phyloP scores from a whole-genome alignment of 2,888 invertebrate species.

The Mesochorus sp. region DNA sequence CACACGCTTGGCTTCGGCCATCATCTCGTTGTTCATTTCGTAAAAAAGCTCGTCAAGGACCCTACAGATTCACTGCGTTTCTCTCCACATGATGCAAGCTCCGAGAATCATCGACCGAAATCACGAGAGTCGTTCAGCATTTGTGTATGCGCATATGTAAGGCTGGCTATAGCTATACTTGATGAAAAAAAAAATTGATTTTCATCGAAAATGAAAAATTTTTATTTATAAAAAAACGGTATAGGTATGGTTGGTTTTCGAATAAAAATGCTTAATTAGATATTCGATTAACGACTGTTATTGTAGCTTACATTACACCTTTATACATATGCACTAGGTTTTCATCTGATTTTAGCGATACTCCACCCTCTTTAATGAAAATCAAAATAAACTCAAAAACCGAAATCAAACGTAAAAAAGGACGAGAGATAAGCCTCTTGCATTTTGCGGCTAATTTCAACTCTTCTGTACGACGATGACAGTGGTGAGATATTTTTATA shows the following conservation, averaged over 20 bases:
- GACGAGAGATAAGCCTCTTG: no score
- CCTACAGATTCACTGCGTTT: conserved; percentile 59
- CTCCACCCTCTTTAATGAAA: no score
- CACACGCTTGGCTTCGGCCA: conserved; percentile 61
- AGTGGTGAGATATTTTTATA: no score
- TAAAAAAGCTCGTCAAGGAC: conserved; percentile 60
- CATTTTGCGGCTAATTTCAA: no score
- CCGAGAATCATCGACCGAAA: conserved; percentile 36
- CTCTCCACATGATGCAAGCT: conserved; percentile 37
- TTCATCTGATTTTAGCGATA: no score
- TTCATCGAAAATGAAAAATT: background rate
- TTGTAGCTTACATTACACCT: no score
- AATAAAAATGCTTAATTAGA: background rate
- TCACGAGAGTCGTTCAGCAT: conserved; percentile 28
- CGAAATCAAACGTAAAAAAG: no score
- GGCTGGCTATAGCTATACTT: background rate
- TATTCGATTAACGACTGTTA: background rate
- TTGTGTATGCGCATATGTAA: background rate
- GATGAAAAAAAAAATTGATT: conserved; percentile 1
- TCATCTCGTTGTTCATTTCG: conserved; percentile 61
- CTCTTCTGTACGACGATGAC: no score
- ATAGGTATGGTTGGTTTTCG: background rate
- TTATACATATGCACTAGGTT: no score
- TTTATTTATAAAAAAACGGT: background rate
- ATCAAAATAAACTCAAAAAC: no score